Conservation (phyloP, 2,113 vertebrate species). For the Notothenia rossii region DNA sequence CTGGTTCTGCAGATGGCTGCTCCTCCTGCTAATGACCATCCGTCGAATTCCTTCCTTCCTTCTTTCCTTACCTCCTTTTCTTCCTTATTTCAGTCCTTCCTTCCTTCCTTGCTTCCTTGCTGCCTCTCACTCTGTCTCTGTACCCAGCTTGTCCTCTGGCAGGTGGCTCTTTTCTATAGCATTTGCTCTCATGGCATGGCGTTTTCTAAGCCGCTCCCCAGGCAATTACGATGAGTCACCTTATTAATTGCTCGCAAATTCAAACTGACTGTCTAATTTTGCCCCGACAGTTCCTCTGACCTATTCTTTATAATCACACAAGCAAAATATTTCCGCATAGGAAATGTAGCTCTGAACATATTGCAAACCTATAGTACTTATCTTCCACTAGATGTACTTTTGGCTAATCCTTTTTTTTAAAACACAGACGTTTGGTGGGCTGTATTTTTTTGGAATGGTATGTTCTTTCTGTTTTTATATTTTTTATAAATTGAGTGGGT, state of each 20-base stretch:
- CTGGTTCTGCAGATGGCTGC: conserved; percentile 67
- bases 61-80: background rate
- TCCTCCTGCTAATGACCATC: conserved; percentile 53
- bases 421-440: background rate
- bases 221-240: conserved; percentile 52
- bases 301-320: conserved; percentile 6
- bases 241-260: conserved; percentile 52
- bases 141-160: conserved; percentile 34
- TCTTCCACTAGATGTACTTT: background rate
- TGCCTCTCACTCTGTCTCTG: conserved; percentile 10
- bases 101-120: conserved; percentile 31
- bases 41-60: conserved; percentile 29
- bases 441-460: background rate
- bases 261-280: conserved; percentile 39
- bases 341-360: conserved; percentile 17
- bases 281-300: background rate
- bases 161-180: conserved; percentile 45
- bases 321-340: conserved; percentile 10
- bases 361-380: background rate
- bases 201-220: conserved; percentile 39
- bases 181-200: conserved; percentile 22
- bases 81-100: conserved; percentile 25
- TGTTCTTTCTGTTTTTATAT: background rate
- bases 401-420: background rate
- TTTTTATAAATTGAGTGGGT: background rate